Evolutionary conservation across 1,140 invertebrate genomes (phyloP).

Genomic region (Copidosoma floridanum): DNA sequence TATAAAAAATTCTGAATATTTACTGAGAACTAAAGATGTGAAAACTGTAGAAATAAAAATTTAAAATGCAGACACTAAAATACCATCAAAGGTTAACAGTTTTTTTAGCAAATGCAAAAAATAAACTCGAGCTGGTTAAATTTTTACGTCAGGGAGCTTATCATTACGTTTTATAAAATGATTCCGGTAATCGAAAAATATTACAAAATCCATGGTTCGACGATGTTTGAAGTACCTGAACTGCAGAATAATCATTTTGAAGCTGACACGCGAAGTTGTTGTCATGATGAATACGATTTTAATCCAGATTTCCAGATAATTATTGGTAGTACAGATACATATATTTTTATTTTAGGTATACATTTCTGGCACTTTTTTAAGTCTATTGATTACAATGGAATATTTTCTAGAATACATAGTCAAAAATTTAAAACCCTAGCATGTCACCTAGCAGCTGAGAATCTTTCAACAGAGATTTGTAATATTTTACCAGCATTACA

Average conservation of each 20-base stretch:
- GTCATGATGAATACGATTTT: neutral
- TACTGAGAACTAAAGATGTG: neutral
- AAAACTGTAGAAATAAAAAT: neutral
- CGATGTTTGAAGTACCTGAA: neutral
- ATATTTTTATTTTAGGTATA: neutral
- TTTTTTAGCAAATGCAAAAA: neutral
- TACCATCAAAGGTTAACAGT: neutral
- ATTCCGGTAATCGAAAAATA: neutral
- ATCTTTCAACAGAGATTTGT: neutral
- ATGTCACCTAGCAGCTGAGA: neutral
- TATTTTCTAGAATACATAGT: neutral
- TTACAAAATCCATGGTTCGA: neutral
- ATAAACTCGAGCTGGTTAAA: neutral
- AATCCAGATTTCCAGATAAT: neutral
- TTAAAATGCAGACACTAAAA: neutral
- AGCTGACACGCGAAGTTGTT: neutral
- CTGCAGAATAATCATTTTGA: neutral
- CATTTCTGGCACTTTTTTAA: neutral
- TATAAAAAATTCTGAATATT: neutral
- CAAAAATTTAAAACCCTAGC: neutral
- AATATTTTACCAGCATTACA: neutral
- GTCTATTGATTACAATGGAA: neutral
- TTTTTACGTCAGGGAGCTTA: neutral
- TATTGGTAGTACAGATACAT: neutral
- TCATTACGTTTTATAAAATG: neutral